Evolutionary conservation across 2,113 vertebrate species (phyloP), one percentile per base, ranked within the genome.

Genomic region (Leptobrachium leishanense): DNA sequence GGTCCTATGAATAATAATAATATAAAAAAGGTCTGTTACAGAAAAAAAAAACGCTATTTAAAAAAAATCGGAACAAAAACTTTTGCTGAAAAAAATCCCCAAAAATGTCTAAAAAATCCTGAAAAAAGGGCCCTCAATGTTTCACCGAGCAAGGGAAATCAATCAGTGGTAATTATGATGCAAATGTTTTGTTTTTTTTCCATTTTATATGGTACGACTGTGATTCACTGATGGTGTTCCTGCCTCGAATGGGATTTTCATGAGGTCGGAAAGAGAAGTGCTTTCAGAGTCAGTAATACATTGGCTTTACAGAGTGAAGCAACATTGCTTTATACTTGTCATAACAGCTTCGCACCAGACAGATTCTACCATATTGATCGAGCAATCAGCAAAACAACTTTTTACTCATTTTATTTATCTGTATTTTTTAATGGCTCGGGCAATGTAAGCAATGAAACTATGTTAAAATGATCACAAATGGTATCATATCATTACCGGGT

Each of bases 371-470:
- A 74, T 64, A 74, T 81, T 74, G 78, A 81, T 81, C 68, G 40
- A 74, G 74, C 78, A 81, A 74, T 67, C 53, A 66, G 31, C 41
- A 67, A 74, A 79, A 57, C 46, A 43, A 43, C 59, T 72, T 65
- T 5, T 41, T 65, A 31, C 20, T 31, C 20, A 31, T 31, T 31
- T 31, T 31, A 31, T 31, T 31, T 31, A 31, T 31, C 20, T 31
- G 20, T 31, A 31, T 79, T 72, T 79, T 79, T 65, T 72, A 8
- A 57, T 65, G 62, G 62, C 68, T 54, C 50, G 59, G 54, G 71
- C 53, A 81, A 74, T 72, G 74, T 81, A 62, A 31, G 71, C 71
- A 74, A 74, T 41, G 46, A 74, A 68, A 80, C 50, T 80, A 74
- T 81, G 71, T 74, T 68, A 74, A 72, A 4, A 72, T 13, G 50